These are phyloP conservation scores for Schizothorax lantsangensis DNA, from an alignment of 2,797 vertebrate species.

Conservation along the genomic window DNA sequence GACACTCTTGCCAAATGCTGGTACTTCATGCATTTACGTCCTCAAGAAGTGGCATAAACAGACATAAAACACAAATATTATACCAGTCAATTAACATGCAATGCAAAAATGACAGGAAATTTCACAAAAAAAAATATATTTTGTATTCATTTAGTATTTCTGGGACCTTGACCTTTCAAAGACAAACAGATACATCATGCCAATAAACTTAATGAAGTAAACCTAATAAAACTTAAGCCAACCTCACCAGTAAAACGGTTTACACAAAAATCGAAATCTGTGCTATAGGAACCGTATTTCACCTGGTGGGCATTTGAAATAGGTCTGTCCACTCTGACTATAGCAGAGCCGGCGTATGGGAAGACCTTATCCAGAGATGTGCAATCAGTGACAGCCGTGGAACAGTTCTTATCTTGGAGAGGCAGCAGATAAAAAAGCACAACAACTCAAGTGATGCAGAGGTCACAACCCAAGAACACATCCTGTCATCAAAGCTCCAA, in stretches of 20 bases:
- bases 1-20: slow-evolving; percentile 29
- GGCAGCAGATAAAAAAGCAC: slow-evolving; percentile 40
- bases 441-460: slow-evolving; percentile 33
- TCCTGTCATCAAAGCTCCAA: slow-evolving; percentile 35
- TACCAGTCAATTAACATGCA: background rate
- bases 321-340: slow-evolving; percentile 66
- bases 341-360: slow-evolving; percentile 79
- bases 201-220: slow-evolving; percentile 39
- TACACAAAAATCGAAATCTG: slow-evolving; percentile 37
- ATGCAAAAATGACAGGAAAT: background rate
- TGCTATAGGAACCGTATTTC: slow-evolving; percentile 58
- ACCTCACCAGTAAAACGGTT: slow-evolving; percentile 28
- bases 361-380: slow-evolving; percentile 70
- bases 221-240: slow-evolving; percentile 21
- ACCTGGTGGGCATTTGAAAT: slow-evolving; percentile 78
- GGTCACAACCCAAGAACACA: slow-evolving; percentile 38
- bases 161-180: slow-evolving; percentile 24
- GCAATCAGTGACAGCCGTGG: slow-evolving; percentile 75
- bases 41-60: slow-evolving; percentile 35
- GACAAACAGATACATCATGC: background rate
- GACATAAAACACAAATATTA: background rate
- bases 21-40: slow-evolving; percentile 43
- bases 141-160: background rate
- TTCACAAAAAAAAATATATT: background rate
- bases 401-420: slow-evolving; percentile 82